These are phyloP conservation scores for Trochalopteron elliotii DNA, from an alignment of 2,113 vertebrate genomes.

Conservation along the genomic window DNA sequence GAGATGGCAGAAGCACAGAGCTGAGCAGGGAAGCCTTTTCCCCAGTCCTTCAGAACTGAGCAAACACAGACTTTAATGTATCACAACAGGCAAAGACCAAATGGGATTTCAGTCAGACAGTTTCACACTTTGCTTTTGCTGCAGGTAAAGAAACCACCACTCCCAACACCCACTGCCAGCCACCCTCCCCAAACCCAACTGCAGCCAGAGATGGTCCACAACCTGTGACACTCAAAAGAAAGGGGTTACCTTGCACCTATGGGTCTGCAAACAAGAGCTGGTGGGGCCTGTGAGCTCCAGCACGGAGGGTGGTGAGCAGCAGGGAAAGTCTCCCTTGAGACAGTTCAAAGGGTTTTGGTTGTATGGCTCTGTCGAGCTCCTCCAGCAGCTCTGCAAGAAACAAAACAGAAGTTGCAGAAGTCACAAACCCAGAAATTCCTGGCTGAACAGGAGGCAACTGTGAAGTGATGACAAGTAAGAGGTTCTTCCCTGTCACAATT, in stretches of 20 bases:
- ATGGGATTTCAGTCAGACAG: rapidly evolving
- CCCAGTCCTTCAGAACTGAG: not conserved
- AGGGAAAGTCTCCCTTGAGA: not conserved
- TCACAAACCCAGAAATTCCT: not conserved
- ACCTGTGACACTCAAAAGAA: not conserved
- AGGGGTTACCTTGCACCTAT: not conserved
- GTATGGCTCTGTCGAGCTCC: rapidly evolving
- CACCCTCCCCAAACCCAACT: not conserved
- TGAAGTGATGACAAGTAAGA: not conserved
- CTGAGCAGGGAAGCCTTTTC: not conserved
- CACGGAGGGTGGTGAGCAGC: not conserved
- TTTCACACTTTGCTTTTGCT: not conserved
- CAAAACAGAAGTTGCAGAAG: not conserved
- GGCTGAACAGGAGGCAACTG: not conserved
- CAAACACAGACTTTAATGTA: not conserved
- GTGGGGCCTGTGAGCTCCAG: not conserved
- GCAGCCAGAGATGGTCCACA: not conserved
- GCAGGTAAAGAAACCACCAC: not conserved
- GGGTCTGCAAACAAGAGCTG: not conserved
- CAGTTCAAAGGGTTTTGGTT: not conserved
- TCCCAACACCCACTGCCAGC: not conserved
- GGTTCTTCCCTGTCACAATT: not conserved
- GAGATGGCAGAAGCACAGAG: not conserved
- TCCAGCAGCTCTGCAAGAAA: not conserved
- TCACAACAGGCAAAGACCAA: not conserved